Base-by-base conservation (phyloP, 2,113 vertebrate species). In the Rana temporaria region DNA sequence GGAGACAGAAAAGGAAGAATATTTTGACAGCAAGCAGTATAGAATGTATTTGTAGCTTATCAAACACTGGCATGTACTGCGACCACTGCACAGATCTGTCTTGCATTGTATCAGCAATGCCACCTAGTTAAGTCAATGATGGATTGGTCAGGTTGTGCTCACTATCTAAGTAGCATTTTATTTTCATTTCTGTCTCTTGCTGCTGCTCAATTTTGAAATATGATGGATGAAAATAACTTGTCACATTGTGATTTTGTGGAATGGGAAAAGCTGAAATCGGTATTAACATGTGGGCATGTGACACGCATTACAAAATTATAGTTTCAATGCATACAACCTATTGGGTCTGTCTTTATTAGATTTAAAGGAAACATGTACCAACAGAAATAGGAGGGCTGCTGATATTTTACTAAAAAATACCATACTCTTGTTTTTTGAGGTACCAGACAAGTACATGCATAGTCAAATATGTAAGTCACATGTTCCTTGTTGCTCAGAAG, bases 151-250 rank as follows among this genome's bases (percentile, higher is more conserved):
- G 68, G 6, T 48, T 71, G 9, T 34, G 14, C 26, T 56, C 48
- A 17, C 70, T 24, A 56, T 72, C 70, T n/a, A 72, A 56, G 24
- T 72, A 22, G 9, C 70, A 72, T 72, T 72, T 38, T 38, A 38
- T 38, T 38, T 38, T 38, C 52, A 22, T 18, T n/a, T 71, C 19
- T 38, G 34, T 5, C 34, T 38, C 42, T 48, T 71, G 68, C n/a
- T 12, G 68, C 12, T 53, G 42, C 16, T 48, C 38, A 42, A 19
- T 32, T 30, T 67, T 32, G 30, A 70, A 34, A 53, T 52, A 16
- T 70, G 34, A 20, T 52, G 42, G 42, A 48, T 70, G n/a, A 24
- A 70, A 22, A n/a, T 48, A 70, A 70, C 18, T n/a, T n/a, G 18
- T 53, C 15, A 52, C 38, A 70, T 52, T 38, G 34, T 18, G 17